Percentiles rank a stretch among this genome's conserved stretches.
phyloP scores from a whole-genome alignment of 2,113 vertebrate genomes.

The Leuciscus idus region DNA sequence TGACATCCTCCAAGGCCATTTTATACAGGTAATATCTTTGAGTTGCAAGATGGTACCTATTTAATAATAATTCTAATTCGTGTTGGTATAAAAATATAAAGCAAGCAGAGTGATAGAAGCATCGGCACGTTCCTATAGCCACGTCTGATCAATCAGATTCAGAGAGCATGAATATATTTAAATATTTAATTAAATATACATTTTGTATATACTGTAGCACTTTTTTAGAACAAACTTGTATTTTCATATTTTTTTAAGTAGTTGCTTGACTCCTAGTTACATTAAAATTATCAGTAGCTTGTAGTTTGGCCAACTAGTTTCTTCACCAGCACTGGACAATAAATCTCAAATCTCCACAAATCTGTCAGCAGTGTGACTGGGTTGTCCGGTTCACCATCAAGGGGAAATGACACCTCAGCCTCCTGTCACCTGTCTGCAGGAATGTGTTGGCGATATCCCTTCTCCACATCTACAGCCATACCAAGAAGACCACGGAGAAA shows the following conservation, averaged over 20 bases:
- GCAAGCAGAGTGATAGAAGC: background rate
- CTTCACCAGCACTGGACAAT: background rate
- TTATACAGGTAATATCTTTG: background rate
- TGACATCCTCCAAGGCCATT: background rate
- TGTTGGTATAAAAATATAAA: background rate
- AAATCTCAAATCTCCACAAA: constrained; percentile 53
- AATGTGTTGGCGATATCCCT: constrained; percentile 13
- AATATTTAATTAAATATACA: background rate
- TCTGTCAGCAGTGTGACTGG: constrained; percentile 49
- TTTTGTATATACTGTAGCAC: background rate
- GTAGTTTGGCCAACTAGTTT: background rate
- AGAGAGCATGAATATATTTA: background rate
- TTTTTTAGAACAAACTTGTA: background rate
- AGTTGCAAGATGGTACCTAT: background rate
- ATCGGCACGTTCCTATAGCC: background rate
- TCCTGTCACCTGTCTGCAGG: constrained; percentile 53
- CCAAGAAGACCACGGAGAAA: constrained; percentile 33
- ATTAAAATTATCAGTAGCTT: background rate
- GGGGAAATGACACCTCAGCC: constrained; percentile 63
- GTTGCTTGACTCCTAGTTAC: background rate
- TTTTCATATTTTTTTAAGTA: background rate
- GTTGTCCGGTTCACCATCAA: constrained; percentile 32
- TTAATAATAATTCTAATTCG: background rate
- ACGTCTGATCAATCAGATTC: background rate
- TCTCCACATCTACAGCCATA: constrained; percentile 28